phyloP scores from a whole-genome alignment of 23 tunicate genomes.

The Styela clava region DNA sequence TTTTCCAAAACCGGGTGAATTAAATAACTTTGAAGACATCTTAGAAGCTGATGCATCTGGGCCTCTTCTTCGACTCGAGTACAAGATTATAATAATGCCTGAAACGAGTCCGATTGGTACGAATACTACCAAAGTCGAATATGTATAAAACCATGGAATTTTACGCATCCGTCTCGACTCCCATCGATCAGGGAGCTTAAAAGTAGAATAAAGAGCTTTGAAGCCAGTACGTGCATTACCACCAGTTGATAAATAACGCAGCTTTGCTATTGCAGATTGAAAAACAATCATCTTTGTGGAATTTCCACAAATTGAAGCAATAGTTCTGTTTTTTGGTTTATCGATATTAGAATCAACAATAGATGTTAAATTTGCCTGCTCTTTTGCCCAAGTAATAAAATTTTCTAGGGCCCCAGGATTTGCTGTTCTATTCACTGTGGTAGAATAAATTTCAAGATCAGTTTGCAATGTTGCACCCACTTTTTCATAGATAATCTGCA shows the following conservation, averaged over 20 bases:
- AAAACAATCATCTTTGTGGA: constrained; percentile 10
- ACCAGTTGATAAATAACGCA: not conserved
- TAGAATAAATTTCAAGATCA: not conserved
- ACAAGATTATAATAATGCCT: constrained; percentile 26
- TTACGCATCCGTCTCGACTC: not conserved
- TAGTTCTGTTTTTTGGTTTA: not conserved
- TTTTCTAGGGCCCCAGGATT: not conserved
- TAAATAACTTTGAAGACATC: not conserved
- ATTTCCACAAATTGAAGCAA: not conserved
- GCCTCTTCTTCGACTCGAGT: not conserved
- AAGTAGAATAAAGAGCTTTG: not conserved
- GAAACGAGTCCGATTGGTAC: constrained; percentile 21
- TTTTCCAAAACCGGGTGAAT: not conserved
- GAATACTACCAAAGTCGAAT: constrained; percentile 24
- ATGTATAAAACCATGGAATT: constrained; percentile 36
- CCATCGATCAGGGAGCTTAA: not conserved
- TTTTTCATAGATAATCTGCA: not conserved
- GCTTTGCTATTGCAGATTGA: constrained; percentile 12
- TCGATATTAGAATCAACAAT: not conserved
- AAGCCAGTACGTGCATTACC: not conserved
- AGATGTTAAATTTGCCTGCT: not conserved
- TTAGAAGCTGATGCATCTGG: not conserved
- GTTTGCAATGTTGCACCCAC: no score
- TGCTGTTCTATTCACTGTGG: not conserved
- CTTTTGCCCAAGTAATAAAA: not conserved